A percentile compares a stretch with the other conserved stretches of the same genome.
Evolutionary conservation across 35 echinoderm and acorn worm species (phyloP).

Genomic region (Anneissia japonica): DNA sequence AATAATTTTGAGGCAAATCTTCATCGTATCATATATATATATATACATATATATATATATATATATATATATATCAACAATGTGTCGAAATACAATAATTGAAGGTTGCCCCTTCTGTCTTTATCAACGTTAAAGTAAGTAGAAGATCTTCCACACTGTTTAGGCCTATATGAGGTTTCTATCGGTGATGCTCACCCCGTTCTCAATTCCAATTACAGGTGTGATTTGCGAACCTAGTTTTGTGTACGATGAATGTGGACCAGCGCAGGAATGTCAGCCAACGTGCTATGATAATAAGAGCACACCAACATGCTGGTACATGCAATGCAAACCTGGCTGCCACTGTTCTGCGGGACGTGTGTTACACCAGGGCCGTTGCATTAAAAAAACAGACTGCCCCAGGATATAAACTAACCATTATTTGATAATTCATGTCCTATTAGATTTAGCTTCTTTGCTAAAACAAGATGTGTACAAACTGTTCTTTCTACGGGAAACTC

Average conservation of each 20-base stretch:
- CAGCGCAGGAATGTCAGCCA: slow-evolving; percentile 18
- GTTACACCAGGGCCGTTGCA: slow-evolving; percentile 33
- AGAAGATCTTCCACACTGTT: not conserved
- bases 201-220: slow-evolving; percentile 13
- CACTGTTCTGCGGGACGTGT: slow-evolving; percentile 45
- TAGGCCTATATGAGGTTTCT: not conserved
- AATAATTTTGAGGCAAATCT: too few species aligned
- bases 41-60: too few species aligned
- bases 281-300: slow-evolving; percentile 9
- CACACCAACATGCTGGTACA: not conserved
- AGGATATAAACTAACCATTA: not conserved
- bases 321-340: slow-evolving; percentile 31
- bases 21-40: too few species aligned
- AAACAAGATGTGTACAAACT: too few species aligned
- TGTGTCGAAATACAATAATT: not conserved
- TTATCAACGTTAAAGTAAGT: not conserved
- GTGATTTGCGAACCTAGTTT: slow-evolving; percentile 26
- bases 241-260: slow-evolving; percentile 53
- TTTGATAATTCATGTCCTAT: too few species aligned
- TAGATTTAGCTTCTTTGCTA: too few species aligned
- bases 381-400: slow-evolving; percentile 12
- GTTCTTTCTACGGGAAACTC: too few species aligned
- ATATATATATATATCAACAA: too few species aligned
- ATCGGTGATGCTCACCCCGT: not conserved
- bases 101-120: not conserved